phyloP scores from a whole-genome alignment of 2,888 invertebrate genomes.

The Pseudococcus viburni region DNA sequence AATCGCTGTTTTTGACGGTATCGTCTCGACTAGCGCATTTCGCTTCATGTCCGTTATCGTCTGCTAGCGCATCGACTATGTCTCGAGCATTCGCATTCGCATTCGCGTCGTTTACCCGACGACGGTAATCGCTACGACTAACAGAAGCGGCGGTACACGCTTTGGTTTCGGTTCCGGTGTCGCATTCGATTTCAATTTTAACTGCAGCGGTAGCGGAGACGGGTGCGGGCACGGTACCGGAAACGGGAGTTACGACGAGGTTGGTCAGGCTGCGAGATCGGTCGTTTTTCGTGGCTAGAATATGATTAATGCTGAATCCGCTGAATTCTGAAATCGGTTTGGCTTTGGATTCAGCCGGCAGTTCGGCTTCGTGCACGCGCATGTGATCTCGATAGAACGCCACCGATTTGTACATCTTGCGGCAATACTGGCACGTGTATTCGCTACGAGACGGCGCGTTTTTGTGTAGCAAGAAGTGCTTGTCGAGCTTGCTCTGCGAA shows the following conservation, averaged over 20 bases:
- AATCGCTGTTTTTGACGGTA: background rate
- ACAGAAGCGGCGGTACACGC: background rate
- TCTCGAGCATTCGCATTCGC: background rate
- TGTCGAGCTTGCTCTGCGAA: conserved; percentile 74
- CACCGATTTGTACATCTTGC: conserved; percentile 65
- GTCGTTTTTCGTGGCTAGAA: conserved; percentile 59
- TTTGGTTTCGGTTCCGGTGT: background rate
- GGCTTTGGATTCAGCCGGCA: conserved; percentile 65
- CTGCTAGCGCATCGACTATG: conserved; percentile 10
- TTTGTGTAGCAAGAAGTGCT: conserved; percentile 75
- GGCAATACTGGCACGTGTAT: conserved; percentile 68
- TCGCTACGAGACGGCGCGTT: conserved; percentile 68
- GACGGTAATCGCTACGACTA: background rate
- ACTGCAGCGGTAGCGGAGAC: background rate
- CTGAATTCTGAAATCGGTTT: conserved; percentile 52
- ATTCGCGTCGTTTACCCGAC: background rate
- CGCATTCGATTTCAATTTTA: background rate
- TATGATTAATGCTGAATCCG: conserved; percentile 61
- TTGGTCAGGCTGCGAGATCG: background rate
- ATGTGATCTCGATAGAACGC: conserved; percentile 67
- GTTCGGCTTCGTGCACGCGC: conserved; percentile 67
- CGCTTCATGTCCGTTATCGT: background rate
- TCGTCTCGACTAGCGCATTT: background rate
- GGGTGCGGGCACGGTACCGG: background rate
- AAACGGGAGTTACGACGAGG: background rate